Percentiles rank a stretch among this genome's conserved stretches.
Evolutionary conservation across 2,797 vertebrate genomes (phyloP).

Genomic region (Leptodactylus fallax): DNA sequence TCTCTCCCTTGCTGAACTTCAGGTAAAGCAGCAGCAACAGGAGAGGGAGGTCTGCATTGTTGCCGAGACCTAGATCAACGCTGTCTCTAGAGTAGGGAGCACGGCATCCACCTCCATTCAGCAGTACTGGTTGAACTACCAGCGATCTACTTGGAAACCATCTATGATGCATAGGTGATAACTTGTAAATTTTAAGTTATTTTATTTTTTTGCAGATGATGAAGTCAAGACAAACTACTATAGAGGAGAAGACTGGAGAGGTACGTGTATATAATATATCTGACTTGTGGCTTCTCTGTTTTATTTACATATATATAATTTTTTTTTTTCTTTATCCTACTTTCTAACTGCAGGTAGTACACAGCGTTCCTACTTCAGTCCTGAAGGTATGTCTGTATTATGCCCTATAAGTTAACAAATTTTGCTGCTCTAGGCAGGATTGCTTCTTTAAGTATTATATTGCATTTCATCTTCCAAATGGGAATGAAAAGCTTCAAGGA

Average conservation of each 20-base stretch:
- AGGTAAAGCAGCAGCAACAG: too few species aligned
- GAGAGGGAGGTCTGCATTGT: too few species aligned
- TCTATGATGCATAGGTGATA: too few species aligned
- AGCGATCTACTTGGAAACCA: too few species aligned
- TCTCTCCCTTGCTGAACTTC: too few species aligned
- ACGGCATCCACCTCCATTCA: too few species aligned
- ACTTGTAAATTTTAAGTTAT: not conserved
- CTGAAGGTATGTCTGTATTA: not conserved
- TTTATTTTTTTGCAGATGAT: not conserved
- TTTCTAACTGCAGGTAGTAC: not conserved
- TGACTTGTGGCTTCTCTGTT: not conserved
- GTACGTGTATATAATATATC: not conserved
- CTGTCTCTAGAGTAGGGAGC: too few species aligned
- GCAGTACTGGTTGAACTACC: too few species aligned
- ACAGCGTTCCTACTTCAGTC: not conserved
- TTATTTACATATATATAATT: too few species aligned
- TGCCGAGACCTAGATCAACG: too few species aligned
- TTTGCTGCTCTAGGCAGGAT: not conserved
- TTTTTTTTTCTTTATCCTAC: too few species aligned
- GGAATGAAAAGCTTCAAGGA: not conserved
- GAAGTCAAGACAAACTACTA: not conserved
- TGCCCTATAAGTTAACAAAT: too few species aligned
- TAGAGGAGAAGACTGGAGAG: not conserved
- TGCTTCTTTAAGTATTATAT: not conserved
- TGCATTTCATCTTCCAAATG: not conserved